These are phyloP conservation scores for Bombycilla garrulus DNA, from an alignment of 2,113 vertebrate genomes.

Conservation along the genomic window DNA sequence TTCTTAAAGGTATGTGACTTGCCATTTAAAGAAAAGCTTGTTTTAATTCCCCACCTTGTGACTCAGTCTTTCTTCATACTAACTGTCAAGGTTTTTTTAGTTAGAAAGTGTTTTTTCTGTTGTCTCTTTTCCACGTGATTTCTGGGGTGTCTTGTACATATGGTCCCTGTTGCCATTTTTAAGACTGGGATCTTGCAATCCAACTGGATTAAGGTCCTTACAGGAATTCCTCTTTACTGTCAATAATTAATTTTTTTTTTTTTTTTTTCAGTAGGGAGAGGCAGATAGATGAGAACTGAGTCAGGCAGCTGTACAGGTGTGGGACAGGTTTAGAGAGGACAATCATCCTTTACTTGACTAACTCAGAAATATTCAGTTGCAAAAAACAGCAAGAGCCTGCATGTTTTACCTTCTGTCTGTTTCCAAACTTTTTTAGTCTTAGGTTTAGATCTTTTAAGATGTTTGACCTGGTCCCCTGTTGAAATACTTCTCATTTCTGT, in stretches of 20 bases:
- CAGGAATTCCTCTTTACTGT: neutral
- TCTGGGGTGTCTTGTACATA: neutral
- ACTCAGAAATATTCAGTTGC: neutral
- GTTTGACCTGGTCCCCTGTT: neutral
- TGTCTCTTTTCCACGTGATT: neutral
- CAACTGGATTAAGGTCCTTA: neutral
- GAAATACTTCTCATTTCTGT: neutral
- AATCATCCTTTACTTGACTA: neutral
- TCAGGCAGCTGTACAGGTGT: neutral
- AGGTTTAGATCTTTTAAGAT: neutral
- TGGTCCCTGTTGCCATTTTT: neutral
- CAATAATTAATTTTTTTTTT: neutral
- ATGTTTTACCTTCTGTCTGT: neutral
- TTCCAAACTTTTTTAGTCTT: neutral
- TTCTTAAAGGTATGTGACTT: neutral
- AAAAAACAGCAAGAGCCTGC: neutral
- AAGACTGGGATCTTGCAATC: neutral
- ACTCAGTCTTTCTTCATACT: neutral
- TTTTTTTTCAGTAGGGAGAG: neutral
- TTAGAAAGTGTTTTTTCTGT: neutral
- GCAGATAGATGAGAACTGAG: neutral
- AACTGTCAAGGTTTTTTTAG: neutral
- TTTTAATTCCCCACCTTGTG: neutral
- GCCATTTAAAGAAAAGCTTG: neutral
- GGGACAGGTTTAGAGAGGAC: neutral